Evolutionary conservation across 2,113 vertebrate genomes (phyloP).

Genomic region (Nothoprocta perdicaria): DNA sequence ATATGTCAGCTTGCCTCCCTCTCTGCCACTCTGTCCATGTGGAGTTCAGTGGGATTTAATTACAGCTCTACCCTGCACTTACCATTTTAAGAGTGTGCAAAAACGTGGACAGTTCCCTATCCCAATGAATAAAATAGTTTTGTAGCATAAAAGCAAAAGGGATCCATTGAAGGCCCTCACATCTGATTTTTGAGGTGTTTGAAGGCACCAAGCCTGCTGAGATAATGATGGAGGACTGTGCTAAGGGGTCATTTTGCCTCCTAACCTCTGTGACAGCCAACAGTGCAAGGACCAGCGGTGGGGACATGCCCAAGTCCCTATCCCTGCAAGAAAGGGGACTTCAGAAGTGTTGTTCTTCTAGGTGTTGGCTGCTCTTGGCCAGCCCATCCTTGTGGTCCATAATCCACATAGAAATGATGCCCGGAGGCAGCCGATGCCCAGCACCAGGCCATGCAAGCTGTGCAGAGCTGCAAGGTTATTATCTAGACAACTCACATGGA

Average conservation of each 20-base stretch:
- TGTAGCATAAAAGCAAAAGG: background rate
- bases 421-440: background rate
- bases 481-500: accelerated
- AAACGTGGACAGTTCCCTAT: background rate
- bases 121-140: background rate
- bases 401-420: accelerated
- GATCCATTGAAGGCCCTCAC: background rate
- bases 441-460: background rate
- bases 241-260: too few species aligned
- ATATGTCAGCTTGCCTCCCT: background rate
- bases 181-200: background rate
- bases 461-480: background rate
- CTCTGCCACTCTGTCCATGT: background rate
- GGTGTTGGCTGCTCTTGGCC: background rate
- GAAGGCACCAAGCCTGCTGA: too few species aligned
- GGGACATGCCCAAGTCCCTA: background rate
- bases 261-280: too few species aligned
- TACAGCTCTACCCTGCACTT: too few species aligned
- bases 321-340: background rate
- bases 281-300: too few species aligned
- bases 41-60: background rate
- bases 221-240: too few species aligned
- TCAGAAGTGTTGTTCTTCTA: background rate
- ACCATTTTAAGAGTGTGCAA: too few species aligned
- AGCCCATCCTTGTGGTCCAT: background rate